Percentiles rank a stretch among this genome's conserved stretches.
Evolutionary conservation across 2,888 invertebrate genomes (phyloP).

Genomic region (Nysson spinosus): DNA sequence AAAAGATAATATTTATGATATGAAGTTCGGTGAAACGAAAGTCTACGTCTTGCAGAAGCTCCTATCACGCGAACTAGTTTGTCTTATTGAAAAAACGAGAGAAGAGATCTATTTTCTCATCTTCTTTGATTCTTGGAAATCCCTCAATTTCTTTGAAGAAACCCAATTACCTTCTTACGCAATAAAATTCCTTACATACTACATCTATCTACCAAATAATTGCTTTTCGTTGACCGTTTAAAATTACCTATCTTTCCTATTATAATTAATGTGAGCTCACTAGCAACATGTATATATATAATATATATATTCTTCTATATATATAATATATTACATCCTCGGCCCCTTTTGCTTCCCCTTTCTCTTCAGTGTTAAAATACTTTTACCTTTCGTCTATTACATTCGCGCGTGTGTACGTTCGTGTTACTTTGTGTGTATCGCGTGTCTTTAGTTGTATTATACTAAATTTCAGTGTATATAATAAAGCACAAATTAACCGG

Average conservation of each 20-base stretch:
- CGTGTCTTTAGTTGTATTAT: too few species aligned
- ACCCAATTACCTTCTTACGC: constrained; percentile 6
- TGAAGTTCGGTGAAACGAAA: constrained; percentile 8
- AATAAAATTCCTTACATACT: constrained; percentile 36
- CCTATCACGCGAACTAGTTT: background rate
- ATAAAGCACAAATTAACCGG: too few species aligned
- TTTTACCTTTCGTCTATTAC: constrained; percentile 40
- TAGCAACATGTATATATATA: constrained; percentile 32
- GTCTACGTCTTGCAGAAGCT: background rate
- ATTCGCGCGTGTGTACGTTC: constrained; percentile 4
- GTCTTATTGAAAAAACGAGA: background rate
- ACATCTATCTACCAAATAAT: constrained; percentile 56
- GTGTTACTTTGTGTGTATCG: constrained; percentile 18
- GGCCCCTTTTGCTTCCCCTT: constrained; percentile 23
- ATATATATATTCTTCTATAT: constrained; percentile 45
- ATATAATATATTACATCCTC: too few species aligned
- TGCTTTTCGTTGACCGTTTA: constrained; percentile 67
- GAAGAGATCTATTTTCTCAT: background rate
- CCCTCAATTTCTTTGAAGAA: constrained; percentile 3
- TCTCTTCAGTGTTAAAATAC: constrained; percentile 59
- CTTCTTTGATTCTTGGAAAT: background rate
- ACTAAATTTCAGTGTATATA: too few species aligned
- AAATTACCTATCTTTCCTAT: constrained; percentile 41
- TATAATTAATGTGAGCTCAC: constrained; percentile 27
- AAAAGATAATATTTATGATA: background rate